Evolutionary conservation across 2,888 invertebrate species (phyloP).

Genomic region (Apamea anceps): DNA sequence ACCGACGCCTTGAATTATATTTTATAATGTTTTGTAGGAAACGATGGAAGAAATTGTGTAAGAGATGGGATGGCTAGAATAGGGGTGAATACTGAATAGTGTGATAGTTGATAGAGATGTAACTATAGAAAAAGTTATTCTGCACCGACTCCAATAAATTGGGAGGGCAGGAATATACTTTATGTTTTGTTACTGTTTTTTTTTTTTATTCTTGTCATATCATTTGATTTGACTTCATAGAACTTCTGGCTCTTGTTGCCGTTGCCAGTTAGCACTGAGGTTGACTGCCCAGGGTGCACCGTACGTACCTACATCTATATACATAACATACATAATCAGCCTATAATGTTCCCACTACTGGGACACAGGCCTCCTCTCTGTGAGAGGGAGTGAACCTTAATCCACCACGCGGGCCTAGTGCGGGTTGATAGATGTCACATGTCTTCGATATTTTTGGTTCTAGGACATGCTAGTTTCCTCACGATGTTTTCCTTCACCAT

Average conservation of each 20-base stretch:
- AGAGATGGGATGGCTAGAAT: not conserved
- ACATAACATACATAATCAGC: too few relatives aligned
- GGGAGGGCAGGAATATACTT: not conserved
- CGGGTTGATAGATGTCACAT: too few relatives aligned
- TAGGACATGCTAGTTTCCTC: too few relatives aligned
- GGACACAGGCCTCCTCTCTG: too few relatives aligned
- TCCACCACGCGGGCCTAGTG: too few relatives aligned
- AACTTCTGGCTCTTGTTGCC: not conserved
- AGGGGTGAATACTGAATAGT: not conserved
- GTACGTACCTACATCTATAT: not conserved
- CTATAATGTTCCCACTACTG: too few relatives aligned
- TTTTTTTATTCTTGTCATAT: not conserved
- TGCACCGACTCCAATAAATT: not conserved
- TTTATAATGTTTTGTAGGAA: not conserved
- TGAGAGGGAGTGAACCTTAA: too few relatives aligned
- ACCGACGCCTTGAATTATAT: not conserved
- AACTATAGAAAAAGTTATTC: not conserved
- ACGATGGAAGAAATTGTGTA: too few relatives aligned
- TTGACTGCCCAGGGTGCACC: not conserved
- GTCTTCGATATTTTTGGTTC: too few relatives aligned
- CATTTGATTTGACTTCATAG: not conserved
- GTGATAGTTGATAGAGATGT: not conserved
- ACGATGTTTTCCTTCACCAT: too few relatives aligned
- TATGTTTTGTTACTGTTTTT: not conserved
- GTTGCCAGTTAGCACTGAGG: not conserved